Evolutionary conservation across 2,797 vertebrate genomes (phyloP).

Genomic region (Philypnodon macrostomus): DNA sequence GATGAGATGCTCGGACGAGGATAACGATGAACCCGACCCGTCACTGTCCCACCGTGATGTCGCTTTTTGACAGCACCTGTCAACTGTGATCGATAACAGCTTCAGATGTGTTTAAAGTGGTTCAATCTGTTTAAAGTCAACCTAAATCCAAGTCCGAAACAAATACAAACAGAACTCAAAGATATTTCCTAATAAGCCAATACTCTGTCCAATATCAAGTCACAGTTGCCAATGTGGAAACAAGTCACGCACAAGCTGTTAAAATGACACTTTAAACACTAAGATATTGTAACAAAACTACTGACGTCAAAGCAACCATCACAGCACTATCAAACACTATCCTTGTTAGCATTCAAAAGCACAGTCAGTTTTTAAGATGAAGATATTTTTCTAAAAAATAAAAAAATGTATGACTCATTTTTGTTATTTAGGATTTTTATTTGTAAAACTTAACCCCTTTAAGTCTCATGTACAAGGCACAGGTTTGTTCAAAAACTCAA

Average conservation of each 20-base stretch:
- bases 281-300: too few relatives aligned
- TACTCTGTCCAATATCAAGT: too few relatives aligned
- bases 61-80: not conserved
- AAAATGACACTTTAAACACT: not conserved
- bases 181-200: too few relatives aligned
- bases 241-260: not conserved
- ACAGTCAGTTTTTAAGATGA: not conserved
- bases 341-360: too few relatives aligned
- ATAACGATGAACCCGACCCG: conserved; percentile 7
- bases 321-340: too few relatives aligned
- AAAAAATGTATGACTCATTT: too few relatives aligned
- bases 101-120: not conserved
- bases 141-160: not conserved
- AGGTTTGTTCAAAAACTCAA: conserved; percentile 12
- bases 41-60: conserved; percentile 4
- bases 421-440: too few relatives aligned
- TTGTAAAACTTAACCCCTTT: not conserved
- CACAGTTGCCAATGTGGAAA: not conserved
- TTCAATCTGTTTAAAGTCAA: conserved; percentile 4
- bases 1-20: not conserved
- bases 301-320: too few relatives aligned
- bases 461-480: not conserved
- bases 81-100: conserved; percentile 1
- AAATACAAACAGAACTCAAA: too few relatives aligned
- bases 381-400: too few relatives aligned